Evolutionary conservation across 2,113 vertebrate species (phyloP).

Genomic region (Tapirus terrestris): DNA sequence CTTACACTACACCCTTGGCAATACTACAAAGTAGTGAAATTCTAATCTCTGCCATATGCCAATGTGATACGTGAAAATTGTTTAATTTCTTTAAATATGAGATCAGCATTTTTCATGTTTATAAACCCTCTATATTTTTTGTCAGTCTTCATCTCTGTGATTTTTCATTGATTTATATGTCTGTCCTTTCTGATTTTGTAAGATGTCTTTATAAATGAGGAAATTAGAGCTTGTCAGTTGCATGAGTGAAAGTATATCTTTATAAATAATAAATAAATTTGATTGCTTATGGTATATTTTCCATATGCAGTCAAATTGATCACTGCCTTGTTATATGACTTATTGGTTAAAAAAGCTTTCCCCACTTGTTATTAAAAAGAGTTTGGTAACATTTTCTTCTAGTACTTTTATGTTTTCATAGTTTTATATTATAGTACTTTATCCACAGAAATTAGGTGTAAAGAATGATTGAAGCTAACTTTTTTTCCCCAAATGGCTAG

Average conservation of each 20-base stretch:
- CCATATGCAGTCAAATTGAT: background rate
- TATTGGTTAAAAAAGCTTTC: background rate
- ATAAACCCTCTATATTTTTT: constrained; percentile 2
- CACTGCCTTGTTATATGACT: background rate
- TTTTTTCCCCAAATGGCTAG: background rate
- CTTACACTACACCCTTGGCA: background rate
- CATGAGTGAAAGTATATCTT: background rate
- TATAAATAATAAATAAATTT: background rate
- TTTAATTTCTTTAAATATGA: constrained; percentile 23
- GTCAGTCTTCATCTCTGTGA: background rate
- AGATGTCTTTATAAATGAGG: background rate
- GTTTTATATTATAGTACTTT: background rate
- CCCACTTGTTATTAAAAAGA: background rate
- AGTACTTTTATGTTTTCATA: background rate
- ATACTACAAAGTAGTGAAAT: background rate
- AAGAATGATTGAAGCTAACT: background rate
- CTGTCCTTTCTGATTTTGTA: background rate
- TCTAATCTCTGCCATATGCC: background rate
- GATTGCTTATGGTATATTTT: background rate
- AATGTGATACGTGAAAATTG: background rate
- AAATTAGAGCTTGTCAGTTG: background rate
- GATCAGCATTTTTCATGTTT: background rate
- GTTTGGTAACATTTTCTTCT: background rate
- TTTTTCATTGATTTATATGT: constrained; percentile 19
- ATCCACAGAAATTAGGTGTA: background rate